A percentile compares a stretch with the other conserved stretches of the same genome.
phyloP scores from a whole-genome alignment of 2,888 invertebrate genomes.

The Lasius fuliginosus region DNA sequence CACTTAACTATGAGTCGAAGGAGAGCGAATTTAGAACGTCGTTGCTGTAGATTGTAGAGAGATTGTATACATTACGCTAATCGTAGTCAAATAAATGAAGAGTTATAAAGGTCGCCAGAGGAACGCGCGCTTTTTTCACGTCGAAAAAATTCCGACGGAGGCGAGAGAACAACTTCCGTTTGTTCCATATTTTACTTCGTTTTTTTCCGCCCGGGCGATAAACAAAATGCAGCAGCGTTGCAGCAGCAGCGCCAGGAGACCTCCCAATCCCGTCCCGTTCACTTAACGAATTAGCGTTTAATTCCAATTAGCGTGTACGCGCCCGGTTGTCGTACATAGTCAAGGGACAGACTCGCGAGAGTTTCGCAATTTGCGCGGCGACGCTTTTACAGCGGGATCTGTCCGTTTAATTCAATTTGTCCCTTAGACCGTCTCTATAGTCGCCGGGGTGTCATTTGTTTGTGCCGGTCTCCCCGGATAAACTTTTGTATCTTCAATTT shows the following conservation, averaged over 20 bases:
- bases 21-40: neutral
- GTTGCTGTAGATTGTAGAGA: neutral
- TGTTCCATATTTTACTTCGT: constrained; percentile 19
- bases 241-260: neutral
- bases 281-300: constrained; percentile 54
- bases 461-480: constrained; percentile 14
- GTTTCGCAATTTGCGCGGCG: constrained; percentile 32
- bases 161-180: constrained; percentile 1
- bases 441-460: constrained; percentile 27
- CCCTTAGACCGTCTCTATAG: neutral
- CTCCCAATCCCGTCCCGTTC: constrained; percentile 24
- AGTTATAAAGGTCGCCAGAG: neutral
- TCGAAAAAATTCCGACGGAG: neutral
- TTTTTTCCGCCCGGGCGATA: constrained; percentile 5
- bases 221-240: constrained; percentile 29
- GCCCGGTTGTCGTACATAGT: constrained; percentile 14
- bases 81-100: neutral
- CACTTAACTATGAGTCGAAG: neutral
- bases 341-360: constrained; percentile 24
- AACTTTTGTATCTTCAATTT: constrained; percentile 39
- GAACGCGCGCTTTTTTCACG: neutral
- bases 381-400: constrained; percentile 33
- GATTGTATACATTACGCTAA: neutral
- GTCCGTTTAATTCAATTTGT: constrained; percentile 45
- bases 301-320: constrained; percentile 37